These are phyloP conservation scores for Sinocyclocheilus grahami DNA, from an alignment of 2,113 vertebrate genomes.

Conservation along the genomic window DNA sequence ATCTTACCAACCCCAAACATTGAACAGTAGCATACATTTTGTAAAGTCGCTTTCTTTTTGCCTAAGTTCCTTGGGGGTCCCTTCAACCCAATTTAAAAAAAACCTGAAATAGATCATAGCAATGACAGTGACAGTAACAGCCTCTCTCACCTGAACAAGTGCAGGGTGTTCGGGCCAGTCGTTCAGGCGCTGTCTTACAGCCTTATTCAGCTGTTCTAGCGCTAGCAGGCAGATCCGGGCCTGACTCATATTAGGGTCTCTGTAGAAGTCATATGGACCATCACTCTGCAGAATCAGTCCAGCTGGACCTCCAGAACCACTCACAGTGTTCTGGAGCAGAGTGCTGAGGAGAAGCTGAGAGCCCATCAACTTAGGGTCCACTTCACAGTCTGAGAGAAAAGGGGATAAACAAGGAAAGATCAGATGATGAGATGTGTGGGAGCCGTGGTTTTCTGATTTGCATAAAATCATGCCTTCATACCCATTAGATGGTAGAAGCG, in stretches of 20 bases:
- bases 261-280: constrained; percentile 93
- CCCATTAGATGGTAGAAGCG: constrained; percentile 89
- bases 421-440: neutral
- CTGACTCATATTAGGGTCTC: constrained; percentile 88
- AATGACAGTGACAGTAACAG: neutral
- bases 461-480: constrained; percentile 61
- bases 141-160: constrained; percentile 83
- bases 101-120: neutral
- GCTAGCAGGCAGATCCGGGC: constrained; percentile 84
- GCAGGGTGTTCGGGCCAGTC: constrained; percentile 96
- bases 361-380: constrained; percentile 84
- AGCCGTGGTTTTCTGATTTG: neutral
- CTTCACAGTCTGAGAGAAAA: constrained; percentile 79
- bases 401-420: neutral
- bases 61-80: neutral
- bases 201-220: constrained; percentile 78
- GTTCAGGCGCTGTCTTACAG: constrained; percentile 79
- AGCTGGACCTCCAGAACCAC: constrained; percentile 69
- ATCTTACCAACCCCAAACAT: no score
- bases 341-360: constrained; percentile 86
- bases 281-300: constrained; percentile 77
- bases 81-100: neutral
- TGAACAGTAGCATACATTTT: neutral
- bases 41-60: neutral
- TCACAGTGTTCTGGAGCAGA: constrained; percentile 86